Evolutionary conservation across 2,113 vertebrate genomes (phyloP).

Genomic region (Nibea coibor): DNA sequence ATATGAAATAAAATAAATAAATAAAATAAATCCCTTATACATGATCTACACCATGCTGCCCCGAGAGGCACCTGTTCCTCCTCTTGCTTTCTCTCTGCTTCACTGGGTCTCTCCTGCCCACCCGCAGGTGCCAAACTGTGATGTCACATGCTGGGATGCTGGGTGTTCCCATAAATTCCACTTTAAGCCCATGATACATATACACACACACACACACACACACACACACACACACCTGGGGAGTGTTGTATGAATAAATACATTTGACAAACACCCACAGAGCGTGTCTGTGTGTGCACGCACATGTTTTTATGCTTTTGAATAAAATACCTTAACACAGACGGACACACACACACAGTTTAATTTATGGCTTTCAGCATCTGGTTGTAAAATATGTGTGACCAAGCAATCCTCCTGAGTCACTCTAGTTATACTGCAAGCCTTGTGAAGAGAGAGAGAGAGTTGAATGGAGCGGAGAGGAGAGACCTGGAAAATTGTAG

Average conservation of each 20-base stretch:
- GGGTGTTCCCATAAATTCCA: conserved; percentile 86
- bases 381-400: conserved; percentile 76
- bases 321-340: conserved; percentile 67
- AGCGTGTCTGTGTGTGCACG: conserved; percentile 43
- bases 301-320: conserved; percentile 68
- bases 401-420: conserved; percentile 65
- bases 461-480: not conserved
- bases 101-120: conserved; percentile 63
- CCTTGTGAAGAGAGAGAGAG: conserved; percentile 14
- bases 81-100: conserved; percentile 6
- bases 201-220: conserved; percentile 21
- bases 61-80: conserved; percentile 75
- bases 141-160: conserved; percentile 78
- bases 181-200: conserved; percentile 60
- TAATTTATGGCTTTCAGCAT: conserved; percentile 75
- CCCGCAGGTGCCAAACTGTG: conserved; percentile 82
- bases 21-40: no score
- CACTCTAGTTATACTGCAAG: conserved; percentile 44
- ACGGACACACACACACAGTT: conserved; percentile 44
- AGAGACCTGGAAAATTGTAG: conserved; percentile 4
- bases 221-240: conserved; percentile 47
- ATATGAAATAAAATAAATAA: no score
- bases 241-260: conserved; percentile 62
- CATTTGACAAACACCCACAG: conserved; percentile 61
- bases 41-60: conserved; percentile 48